phyloP scores from a whole-genome alignment of 2,888 invertebrate genomes.

The Drosophila ustulata region DNA sequence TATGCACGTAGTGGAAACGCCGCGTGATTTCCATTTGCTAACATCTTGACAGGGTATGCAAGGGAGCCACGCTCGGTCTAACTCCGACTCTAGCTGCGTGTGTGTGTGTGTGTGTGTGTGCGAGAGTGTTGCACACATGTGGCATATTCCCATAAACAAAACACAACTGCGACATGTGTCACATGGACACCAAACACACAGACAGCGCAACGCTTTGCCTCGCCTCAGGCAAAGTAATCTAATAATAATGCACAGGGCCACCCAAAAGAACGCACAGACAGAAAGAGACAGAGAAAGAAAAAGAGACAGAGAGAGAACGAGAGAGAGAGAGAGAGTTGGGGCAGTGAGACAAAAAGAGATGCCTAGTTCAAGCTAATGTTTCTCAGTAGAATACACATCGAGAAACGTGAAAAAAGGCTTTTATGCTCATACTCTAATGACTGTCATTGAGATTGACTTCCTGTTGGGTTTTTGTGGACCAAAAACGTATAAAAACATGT shows the following conservation, averaged over 20 bases:
- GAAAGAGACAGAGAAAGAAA: not conserved
- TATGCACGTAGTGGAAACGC: conserved; percentile 63
- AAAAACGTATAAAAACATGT: conserved; percentile 23
- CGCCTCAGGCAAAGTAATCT: conserved; percentile 52
- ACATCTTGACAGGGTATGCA: conserved; percentile 28
- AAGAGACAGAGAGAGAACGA: not conserved
- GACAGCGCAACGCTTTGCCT: conserved; percentile 1
- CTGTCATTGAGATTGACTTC: conserved; percentile 61
- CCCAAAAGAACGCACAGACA: conserved; percentile 28
- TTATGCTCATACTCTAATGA: conserved; percentile 46
- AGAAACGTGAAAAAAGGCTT: conserved; percentile 26
- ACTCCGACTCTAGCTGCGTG: conserved; percentile 24
- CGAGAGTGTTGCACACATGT: conserved; percentile 59
- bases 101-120: conserved; percentile 11
- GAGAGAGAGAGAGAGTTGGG: not conserved
- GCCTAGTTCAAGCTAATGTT: conserved; percentile 24
- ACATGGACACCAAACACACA: conserved; percentile 22
- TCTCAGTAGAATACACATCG: not conserved
- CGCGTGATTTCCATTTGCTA: conserved; percentile 75
- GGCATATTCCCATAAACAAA: conserved; percentile 67
- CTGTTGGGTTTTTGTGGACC: conserved; percentile 31
- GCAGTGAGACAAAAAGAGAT: conserved; percentile 7
- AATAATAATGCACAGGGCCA: conserved; percentile 60
- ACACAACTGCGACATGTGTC: conserved; percentile 56
- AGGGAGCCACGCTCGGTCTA: conserved; percentile 6